Evolutionary conservation across 2,888 invertebrate species (phyloP), one percentile per base, ranked within the genome.

Genomic region (Hirtodrosophila alboralis): DNA sequence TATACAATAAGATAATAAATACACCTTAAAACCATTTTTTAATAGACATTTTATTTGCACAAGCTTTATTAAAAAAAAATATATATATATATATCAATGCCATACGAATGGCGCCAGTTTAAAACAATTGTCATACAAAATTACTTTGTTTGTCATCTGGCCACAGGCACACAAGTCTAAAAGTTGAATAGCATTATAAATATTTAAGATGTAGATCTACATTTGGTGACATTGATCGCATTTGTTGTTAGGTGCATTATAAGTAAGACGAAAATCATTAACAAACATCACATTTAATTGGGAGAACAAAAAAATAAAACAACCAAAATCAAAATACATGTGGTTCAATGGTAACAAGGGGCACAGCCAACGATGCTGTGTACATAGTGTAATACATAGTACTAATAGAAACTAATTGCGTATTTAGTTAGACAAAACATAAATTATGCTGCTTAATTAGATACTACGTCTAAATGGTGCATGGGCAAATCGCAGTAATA

Each of bases 371-470:
- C 16, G 26, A 51, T 36, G 58, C 58, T 33, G 59, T 27, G n/a
- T n/a, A n/a, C n/a, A 21, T 26, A 49, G 38, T 65, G 26, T 31
- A 38, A 34, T 53, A 44, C 51, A 51, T 48, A n/a, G n/a, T n/a
- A 61, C 51, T 66, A 62, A 40, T 52, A 52, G 47, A 57, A 66
- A 49, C 52, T 58, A 67, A 38, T 45, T 53, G 30, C 53, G 57
- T 67, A 67, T 49, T 67, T 23, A 34, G 28, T 53, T 38, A 59
- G 28, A 53, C 44, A 23, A 31, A 52, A 48, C 36, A 65, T 63
- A 67, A 49, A 63, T 58, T 28, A 43, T 43, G 49, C 47, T 31
- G 41, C 68, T 64, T 68, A 59, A 63, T 26, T 5, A 53, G 40
- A 53, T 38, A 63, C 44, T 53, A 51, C 7, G 45, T 36, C 53